Evolutionary conservation across 2,888 invertebrate species (phyloP).

Genomic region (Hydriomena furcata): DNA sequence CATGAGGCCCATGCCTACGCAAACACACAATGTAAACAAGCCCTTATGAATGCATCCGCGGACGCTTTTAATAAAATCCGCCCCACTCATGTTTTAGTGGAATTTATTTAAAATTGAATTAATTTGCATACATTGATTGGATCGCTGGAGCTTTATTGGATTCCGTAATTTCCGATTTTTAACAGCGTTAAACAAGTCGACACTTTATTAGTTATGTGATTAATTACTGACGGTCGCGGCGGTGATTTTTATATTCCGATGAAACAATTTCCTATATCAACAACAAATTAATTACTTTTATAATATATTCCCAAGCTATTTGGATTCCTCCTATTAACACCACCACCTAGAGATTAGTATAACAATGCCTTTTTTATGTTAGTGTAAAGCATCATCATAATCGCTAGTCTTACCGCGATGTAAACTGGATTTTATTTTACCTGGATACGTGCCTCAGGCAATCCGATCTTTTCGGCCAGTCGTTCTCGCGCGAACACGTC

Average conservation of each 20-base stretch:
- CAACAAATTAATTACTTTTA: not conserved
- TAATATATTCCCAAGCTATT: not conserved
- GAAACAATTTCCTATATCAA: not conserved
- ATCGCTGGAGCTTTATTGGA: constrained; percentile 18
- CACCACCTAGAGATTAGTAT: constrained; percentile 6
- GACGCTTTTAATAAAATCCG: constrained; percentile 61
- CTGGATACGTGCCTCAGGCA: constrained; percentile 99
- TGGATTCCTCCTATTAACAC: not conserved
- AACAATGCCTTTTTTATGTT: constrained; percentile 27
- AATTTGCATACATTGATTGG: constrained; percentile 39
- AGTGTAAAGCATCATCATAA: constrained; percentile 42
- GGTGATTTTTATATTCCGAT: not conserved
- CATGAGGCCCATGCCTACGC: constrained; percentile 72
- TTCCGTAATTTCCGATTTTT: constrained; percentile 14
- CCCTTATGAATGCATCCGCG: constrained; percentile 71
- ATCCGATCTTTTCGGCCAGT: constrained; percentile 98
- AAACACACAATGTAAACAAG: constrained; percentile 76
- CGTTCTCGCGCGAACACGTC: constrained; percentile 98
- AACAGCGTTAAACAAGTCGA: constrained; percentile 18
- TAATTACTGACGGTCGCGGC: constrained; percentile 6
- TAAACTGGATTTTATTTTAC: constrained; percentile 88
- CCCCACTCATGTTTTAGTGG: constrained; percentile 54
- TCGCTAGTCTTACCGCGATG: constrained; percentile 67
- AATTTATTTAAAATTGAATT: constrained; percentile 53
- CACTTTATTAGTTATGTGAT: constrained; percentile 17